Percentiles rank a stretch among this genome's conserved stretches.
Evolutionary conservation across 2,113 vertebrate genomes (phyloP).

Genomic region (Grantiella picta): DNA sequence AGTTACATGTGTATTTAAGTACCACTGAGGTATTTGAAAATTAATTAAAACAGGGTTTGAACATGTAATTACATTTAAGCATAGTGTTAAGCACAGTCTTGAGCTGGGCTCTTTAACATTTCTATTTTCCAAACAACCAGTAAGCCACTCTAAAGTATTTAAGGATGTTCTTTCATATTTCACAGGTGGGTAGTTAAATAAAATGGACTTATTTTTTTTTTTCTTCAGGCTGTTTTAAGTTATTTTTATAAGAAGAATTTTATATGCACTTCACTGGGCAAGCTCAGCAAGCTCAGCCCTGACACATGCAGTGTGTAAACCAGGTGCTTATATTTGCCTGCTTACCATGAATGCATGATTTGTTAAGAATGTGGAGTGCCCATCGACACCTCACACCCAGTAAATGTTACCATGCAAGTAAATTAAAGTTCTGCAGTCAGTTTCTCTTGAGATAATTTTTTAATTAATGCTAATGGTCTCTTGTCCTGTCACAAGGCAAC

Average conservation of each 20-base stretch:
- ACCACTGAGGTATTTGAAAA: not conserved
- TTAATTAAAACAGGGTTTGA: not conserved
- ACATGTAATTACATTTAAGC: not conserved
- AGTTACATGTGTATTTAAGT: not conserved
- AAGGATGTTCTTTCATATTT: constrained; percentile 36
- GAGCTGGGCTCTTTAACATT: not conserved
- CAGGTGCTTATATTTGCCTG: not conserved
- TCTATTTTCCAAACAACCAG: not conserved
- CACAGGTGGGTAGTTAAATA: constrained; percentile 32
- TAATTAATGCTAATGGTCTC: fast-evolving
- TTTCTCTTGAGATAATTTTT: not conserved
- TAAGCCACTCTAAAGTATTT: not conserved
- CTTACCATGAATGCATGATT: not conserved
- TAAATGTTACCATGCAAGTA: not conserved
- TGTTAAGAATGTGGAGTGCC: not conserved
- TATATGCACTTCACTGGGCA: not conserved
- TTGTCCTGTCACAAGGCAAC: not conserved
- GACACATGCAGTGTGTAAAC: not conserved
- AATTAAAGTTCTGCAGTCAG: not conserved
- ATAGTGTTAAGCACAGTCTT: not conserved
- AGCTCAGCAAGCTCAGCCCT: not conserved
- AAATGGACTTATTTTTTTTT: constrained; percentile 3
- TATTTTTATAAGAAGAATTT: constrained; percentile 32
- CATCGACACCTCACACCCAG: not conserved
- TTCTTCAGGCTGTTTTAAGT: not conserved